A percentile compares a stretch with the other conserved stretches of the same genome.
Evolutionary conservation across 1,140 invertebrate genomes (phyloP).

Genomic region (Panagrolaimus sp.): DNA sequence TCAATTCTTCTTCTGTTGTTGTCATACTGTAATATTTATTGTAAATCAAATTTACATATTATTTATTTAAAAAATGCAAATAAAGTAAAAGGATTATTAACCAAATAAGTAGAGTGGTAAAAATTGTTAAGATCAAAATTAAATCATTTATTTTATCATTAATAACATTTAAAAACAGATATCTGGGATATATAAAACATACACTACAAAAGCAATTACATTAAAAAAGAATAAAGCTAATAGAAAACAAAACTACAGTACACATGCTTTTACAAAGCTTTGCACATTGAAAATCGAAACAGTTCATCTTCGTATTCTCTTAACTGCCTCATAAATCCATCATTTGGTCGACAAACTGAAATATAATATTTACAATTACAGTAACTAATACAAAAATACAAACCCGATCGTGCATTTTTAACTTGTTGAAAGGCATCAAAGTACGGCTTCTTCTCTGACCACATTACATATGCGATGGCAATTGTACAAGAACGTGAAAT

Average conservation of each 20-base stretch:
- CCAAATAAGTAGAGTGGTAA: no score
- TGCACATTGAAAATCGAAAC: slow-evolving; percentile 21
- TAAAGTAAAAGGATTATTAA: no score
- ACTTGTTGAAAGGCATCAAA: slow-evolving; percentile 70
- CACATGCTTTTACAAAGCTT: neutral
- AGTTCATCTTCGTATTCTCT: slow-evolving; percentile 56
- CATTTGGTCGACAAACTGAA: slow-evolving; percentile 71
- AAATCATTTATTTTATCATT: no score
- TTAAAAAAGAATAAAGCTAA: no score
- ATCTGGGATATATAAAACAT: slow-evolving; percentile 1
- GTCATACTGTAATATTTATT: no score
- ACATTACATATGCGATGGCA: slow-evolving; percentile 77
- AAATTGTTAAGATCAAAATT: no score
- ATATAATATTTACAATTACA: slow-evolving; percentile 62
- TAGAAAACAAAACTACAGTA: neutral
- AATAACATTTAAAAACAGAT: neutral
- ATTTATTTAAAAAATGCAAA: no score
- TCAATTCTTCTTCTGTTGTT: no score
- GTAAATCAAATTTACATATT: no score
- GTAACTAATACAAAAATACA: slow-evolving; percentile 49
- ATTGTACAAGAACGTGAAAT: slow-evolving; percentile 78
- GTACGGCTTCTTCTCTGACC: slow-evolving; percentile 66
- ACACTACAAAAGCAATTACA: no score
- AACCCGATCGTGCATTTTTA: neutral
- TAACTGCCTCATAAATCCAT: slow-evolving; percentile 72